These are phyloP conservation scores for Meteorus sp. DNA, from an alignment of 1,140 invertebrate species.

Conservation along the genomic window DNA sequence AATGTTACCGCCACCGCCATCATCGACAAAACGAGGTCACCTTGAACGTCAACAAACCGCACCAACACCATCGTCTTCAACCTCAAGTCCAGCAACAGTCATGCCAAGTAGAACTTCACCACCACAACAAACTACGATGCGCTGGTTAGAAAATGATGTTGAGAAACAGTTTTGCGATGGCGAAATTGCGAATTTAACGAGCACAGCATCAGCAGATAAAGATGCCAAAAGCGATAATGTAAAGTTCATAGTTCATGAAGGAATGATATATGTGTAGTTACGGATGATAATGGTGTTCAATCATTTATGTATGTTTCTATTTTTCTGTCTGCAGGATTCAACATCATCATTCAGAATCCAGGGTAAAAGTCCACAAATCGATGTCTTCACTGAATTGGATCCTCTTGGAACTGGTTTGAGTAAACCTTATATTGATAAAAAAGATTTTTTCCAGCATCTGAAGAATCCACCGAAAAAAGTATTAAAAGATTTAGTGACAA, in stretches of 20 bases:
- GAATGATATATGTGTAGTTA: too few relatives aligned
- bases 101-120: slow-evolving; percentile 56
- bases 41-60: slow-evolving; percentile 52
- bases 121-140: slow-evolving; percentile 44
- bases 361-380: slow-evolving; percentile 59
- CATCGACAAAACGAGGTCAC: slow-evolving; percentile 54
- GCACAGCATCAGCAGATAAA: slow-evolving; percentile 39
- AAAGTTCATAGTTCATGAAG: neutral
- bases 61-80: slow-evolving; percentile 40
- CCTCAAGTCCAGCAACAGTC: slow-evolving; percentile 52
- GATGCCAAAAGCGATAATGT: slow-evolving; percentile 45
- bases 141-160: slow-evolving; percentile 62
- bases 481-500: slow-evolving; percentile 76
- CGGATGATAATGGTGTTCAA: too few relatives aligned
- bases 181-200: slow-evolving; percentile 41
- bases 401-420: slow-evolving; percentile 85
- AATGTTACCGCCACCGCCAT: slow-evolving; percentile 68
- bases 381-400: slow-evolving; percentile 91
- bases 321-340: slow-evolving; percentile 37
- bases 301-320: neutral
- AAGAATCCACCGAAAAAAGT: slow-evolving; percentile 91
- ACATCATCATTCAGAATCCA: slow-evolving; percentile 29
- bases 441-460: slow-evolving; percentile 91
- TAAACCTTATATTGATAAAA: slow-evolving; percentile 91
- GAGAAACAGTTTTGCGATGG: slow-evolving; percentile 58